These are phyloP conservation scores for Acronicta leporina DNA, from an alignment of 2,888 invertebrate species.

Conservation along the genomic window DNA sequence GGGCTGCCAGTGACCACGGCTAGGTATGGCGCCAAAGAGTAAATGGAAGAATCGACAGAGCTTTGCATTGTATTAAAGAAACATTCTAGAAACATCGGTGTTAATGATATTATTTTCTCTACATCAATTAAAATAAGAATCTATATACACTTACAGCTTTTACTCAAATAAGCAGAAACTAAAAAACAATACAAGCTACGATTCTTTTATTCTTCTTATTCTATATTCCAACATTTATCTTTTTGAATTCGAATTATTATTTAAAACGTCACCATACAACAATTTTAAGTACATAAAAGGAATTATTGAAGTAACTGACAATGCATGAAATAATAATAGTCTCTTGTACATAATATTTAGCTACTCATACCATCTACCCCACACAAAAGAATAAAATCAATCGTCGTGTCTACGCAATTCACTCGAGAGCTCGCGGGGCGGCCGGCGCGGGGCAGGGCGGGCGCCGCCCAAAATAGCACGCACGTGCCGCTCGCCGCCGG, in stretches of 20 bases:
- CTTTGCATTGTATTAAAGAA: background rate
- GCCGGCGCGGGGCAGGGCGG: slow-evolving; percentile 67
- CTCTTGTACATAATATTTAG: background rate
- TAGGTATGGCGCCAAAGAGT: slow-evolving; percentile 58
- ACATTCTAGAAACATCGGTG: slow-evolving; percentile 14
- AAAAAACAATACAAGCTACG: too few species aligned
- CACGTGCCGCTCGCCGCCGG: slow-evolving; percentile 85
- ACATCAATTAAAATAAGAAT: too few species aligned
- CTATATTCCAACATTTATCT: too few species aligned
- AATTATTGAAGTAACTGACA: background rate
- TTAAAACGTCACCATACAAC: too few species aligned
- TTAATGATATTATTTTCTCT: background rate
- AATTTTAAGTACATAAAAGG: background rate
- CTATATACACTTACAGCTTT: too few species aligned
- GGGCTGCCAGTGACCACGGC: slow-evolving; percentile 58
- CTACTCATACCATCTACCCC: slow-evolving; percentile 23
- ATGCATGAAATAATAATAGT: background rate
- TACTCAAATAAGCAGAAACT: too few species aligned
- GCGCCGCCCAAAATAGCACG: slow-evolving; percentile 88
- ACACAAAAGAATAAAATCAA: slow-evolving; percentile 60
- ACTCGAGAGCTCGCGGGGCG: slow-evolving; percentile 47
- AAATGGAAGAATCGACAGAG: slow-evolving; percentile 31
- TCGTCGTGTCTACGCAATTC: slow-evolving; percentile 65
- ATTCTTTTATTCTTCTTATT: too few species aligned
- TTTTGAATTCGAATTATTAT: too few species aligned